phyloP scores from a whole-genome alignment of 2,888 invertebrate genomes.

The Phragmatobia fuliginosa region DNA sequence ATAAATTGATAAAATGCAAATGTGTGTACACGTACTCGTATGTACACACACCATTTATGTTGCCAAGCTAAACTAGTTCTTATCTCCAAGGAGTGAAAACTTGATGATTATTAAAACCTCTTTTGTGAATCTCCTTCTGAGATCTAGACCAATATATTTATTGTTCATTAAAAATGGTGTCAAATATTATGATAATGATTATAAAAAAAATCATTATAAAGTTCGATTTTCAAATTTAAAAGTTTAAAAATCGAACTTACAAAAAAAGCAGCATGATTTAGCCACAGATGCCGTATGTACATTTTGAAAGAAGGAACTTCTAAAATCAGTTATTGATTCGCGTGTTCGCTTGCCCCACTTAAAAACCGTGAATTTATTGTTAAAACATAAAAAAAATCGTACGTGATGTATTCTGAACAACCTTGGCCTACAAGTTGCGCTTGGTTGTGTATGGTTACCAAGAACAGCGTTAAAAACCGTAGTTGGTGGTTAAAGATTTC shows the following conservation, averaged over 20 bases:
- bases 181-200: neutral
- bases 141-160: neutral
- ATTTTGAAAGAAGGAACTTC: neutral
- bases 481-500: constrained; percentile 15
- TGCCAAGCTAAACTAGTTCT: neutral
- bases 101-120: neutral
- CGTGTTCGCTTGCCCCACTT: constrained; percentile 40
- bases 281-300: neutral
- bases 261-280: neutral
- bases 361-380: constrained; percentile 50
- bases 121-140: neutral
- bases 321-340: constrained; percentile 21
- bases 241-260: neutral
- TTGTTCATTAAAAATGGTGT: neutral
- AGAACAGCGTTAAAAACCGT: constrained; percentile 39
- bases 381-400: constrained; percentile 45
- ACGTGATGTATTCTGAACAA: constrained; percentile 59
- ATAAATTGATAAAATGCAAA: neutral
- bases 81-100: neutral
- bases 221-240: neutral
- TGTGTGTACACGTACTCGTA: neutral
- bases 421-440: constrained; percentile 72
- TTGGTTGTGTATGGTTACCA: constrained; percentile 38
- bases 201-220: neutral
- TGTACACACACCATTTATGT: neutral